These are phyloP conservation scores for Ceyx cyanopectus DNA, from an alignment of 2,113 vertebrate species.

Conservation along the genomic window DNA sequence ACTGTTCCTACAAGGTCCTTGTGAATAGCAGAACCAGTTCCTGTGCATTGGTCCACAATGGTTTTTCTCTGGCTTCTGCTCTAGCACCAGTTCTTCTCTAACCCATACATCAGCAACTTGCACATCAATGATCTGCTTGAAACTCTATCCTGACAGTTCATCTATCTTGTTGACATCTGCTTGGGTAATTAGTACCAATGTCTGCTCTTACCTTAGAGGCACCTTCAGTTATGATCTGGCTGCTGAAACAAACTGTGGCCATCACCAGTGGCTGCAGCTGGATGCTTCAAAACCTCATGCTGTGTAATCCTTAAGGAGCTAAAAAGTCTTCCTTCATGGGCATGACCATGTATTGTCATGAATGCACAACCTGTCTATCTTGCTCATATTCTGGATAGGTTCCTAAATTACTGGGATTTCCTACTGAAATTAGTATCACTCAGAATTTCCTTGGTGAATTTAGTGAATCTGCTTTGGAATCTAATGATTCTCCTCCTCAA, in stretches of 20 bases:
- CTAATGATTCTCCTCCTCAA: background rate
- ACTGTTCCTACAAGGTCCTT: background rate
- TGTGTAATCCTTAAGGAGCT: background rate
- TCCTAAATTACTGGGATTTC: background rate
- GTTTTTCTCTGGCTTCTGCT: background rate
- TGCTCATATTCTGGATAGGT: background rate
- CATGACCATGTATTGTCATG: background rate
- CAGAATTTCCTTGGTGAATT: background rate
- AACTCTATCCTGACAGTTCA: background rate
- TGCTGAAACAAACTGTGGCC: background rate
- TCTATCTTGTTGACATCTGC: background rate
- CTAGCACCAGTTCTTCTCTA: conserved; percentile 1
- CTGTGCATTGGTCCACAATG: background rate
- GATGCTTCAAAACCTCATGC: background rate
- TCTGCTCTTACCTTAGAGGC: background rate
- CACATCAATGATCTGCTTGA: background rate
- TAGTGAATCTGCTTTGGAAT: background rate
- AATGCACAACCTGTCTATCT: background rate
- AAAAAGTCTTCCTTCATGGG: background rate
- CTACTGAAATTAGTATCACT: background rate
- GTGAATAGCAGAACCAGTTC: background rate
- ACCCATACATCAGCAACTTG: background rate
- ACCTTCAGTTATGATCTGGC: background rate
- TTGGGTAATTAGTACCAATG: background rate
- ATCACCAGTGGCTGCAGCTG: background rate